Conservation (phyloP, 1,140 invertebrate species). For the Temnothorax nylanderi region DNA sequence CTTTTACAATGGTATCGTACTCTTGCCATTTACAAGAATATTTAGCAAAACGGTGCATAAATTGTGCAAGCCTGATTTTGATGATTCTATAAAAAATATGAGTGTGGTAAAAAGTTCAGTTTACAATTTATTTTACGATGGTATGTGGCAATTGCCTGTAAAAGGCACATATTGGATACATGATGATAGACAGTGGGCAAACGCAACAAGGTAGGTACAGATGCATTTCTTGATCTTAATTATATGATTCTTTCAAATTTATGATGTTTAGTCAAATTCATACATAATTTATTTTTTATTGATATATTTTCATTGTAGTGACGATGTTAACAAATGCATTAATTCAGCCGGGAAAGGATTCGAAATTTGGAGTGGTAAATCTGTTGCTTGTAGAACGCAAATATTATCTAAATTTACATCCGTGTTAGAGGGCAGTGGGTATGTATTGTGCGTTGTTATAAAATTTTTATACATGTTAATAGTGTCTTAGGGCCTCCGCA, state of each 20-base stretch:
- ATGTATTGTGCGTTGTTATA: background rate
- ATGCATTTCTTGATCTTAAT: background rate
- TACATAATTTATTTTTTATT: background rate
- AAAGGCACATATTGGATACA: conserved; percentile 23
- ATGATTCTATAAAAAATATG: background rate
- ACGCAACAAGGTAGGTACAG: background rate
- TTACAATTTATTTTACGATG: conserved; percentile 23
- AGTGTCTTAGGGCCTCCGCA: no score
- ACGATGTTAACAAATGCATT: conserved; percentile 1
- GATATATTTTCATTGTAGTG: conserved; percentile 10
- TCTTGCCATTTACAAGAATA: background rate
- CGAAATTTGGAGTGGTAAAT: conserved; percentile 13
- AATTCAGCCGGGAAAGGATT: conserved; percentile 18
- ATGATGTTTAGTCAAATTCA: background rate
- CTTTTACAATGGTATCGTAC: background rate
- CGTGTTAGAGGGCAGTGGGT: background rate
- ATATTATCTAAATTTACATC: background rate
- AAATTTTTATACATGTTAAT: background rate
- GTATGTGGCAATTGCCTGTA: conserved; percentile 9
- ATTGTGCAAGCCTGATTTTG: background rate
- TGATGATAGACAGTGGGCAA: background rate
- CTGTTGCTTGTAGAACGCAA: background rate
- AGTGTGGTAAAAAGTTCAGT: background rate
- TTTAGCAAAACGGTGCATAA: background rate
- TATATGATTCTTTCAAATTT: background rate